Conservation (phyloP, 2,888 invertebrate genomes). For the Acronicta leporina region DNA sequence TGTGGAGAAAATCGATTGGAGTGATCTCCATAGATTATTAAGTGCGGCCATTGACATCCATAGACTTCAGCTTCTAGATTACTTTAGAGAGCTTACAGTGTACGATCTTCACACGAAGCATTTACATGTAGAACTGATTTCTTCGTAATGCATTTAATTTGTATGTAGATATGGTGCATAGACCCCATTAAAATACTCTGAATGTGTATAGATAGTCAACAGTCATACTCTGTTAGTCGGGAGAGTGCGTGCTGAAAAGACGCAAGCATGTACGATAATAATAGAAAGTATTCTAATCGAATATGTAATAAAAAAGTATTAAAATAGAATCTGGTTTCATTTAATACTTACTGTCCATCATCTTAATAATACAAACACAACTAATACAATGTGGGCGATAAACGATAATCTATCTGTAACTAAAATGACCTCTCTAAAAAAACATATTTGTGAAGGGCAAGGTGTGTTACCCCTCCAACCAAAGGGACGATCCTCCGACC, state of each 20-base stretch:
- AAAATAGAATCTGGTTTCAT: slow-evolving; percentile 64
- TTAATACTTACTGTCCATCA: slow-evolving; percentile 12
- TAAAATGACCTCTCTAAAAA: too few relatives aligned
- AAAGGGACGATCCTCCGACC: too few relatives aligned
- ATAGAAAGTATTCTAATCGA: slow-evolving; percentile 89
- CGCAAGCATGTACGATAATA: slow-evolving; percentile 75
- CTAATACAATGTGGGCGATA: too few relatives aligned
- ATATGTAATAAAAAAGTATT: slow-evolving; percentile 87
- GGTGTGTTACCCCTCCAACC: too few relatives aligned
- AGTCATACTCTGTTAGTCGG: slow-evolving; percentile 57
- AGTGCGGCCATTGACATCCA: slow-evolving; percentile 65
- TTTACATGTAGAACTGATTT: slow-evolving; percentile 80
- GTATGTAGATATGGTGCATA: slow-evolving; percentile 81
- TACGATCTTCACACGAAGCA: slow-evolving; percentile 72
- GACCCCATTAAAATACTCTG: slow-evolving; percentile 70
- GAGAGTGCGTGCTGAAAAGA: slow-evolving; percentile 47
- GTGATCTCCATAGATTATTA: slow-evolving; percentile 50
- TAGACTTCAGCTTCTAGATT: slow-evolving; percentile 81
- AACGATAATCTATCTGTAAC: too few relatives aligned
- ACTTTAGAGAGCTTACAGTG: slow-evolving; percentile 76
- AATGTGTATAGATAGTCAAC: slow-evolving; percentile 62
- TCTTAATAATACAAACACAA: too few relatives aligned
- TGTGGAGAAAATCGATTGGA: slow-evolving; percentile 44
- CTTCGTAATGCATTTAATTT: slow-evolving; percentile 82
- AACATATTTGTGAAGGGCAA: too few relatives aligned